Evolutionary conservation across 2,797 vertebrate species (phyloP), one percentile per base, ranked within the genome.

Genomic region (Pogonophryne albipinna): DNA sequence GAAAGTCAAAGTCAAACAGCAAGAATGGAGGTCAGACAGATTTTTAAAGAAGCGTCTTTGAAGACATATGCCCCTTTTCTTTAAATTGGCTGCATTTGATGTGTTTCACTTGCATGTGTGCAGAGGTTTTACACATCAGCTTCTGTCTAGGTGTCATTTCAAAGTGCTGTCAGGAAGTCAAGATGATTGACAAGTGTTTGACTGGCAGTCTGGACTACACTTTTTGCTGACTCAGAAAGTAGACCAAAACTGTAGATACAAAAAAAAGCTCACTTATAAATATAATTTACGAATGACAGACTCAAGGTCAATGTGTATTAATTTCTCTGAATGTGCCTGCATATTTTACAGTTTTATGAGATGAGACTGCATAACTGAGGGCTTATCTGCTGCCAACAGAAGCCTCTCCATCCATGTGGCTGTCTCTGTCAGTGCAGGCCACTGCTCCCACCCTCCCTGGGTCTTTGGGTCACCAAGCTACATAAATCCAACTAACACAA

Each of bases 311-410:
- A 13, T 55, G 46, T 67, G 14, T 68, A 66, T 16, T 64, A 31
- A 71, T 74, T 19, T 61, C 13, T 63, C 14, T 19, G 23, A 38
- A 31, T 62, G 44, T 60, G 50, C 59, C 45, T 19, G 34, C 10
- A 1, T 46, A 50, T 20, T 61, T 44, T 45, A 47, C 38, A 66
- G 55, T 69, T 71, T 76, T 20, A 52, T 41, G 65, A 62, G 45
- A 74, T 1, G 60, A 71, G 57, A 27, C n/a, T 4, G 34, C 47
- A 38, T 17, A 65, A 79, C 55, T 1, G 44, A 53, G 38, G 1
- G 69, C 59, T 88, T 85, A 88, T 88, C 85, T 71, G 59, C 71
- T 42, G 69, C 67, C 38, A 71, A 42, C 88, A 89, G 87, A 77
- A 78, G 83, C 57, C 8, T 66, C 66, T 66, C 75, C 60, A 60